Evolutionary conservation across 1,140 invertebrate species (phyloP).

Genomic region (Eufriesea mexicana): DNA sequence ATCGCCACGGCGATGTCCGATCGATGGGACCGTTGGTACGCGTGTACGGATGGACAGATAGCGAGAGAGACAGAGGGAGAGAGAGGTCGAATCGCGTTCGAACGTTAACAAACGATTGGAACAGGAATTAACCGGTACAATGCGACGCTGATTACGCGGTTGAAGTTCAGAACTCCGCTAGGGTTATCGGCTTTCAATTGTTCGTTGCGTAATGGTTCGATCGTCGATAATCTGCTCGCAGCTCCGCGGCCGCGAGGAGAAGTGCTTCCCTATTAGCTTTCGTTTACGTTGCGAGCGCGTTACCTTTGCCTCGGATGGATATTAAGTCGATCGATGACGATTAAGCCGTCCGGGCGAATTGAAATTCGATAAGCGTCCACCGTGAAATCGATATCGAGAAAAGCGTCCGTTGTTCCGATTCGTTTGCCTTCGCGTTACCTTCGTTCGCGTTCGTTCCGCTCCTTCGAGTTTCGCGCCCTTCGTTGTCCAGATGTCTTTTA

Average conservation of each 20-base stretch:
- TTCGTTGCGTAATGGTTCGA: slow-evolving; percentile 53
- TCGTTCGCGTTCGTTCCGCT: not conserved
- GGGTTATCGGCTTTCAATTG: slow-evolving; percentile 36
- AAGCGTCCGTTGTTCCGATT: not conserved
- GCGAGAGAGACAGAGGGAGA: not conserved
- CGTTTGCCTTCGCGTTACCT: not conserved
- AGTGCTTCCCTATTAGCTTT: slow-evolving; percentile 58
- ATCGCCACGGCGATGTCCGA: not conserved
- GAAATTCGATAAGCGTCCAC: slow-evolving; percentile 52
- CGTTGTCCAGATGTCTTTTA: no score
- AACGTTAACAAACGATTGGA: not conserved
- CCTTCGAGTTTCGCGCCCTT: no score
- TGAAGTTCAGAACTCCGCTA: slow-evolving; percentile 35
- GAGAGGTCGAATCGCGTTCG: not conserved
- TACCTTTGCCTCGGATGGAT: slow-evolving; percentile 34
- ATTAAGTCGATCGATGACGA: slow-evolving; percentile 49
- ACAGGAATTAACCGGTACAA: slow-evolving; percentile 7
- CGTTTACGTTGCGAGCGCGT: slow-evolving; percentile 49
- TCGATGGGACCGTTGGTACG: not conserved
- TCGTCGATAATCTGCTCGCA: slow-evolving; percentile 52
- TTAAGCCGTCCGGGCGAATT: slow-evolving; percentile 46
- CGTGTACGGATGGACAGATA: not conserved
- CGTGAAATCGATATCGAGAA: slow-evolving; percentile 21
- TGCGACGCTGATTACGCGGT: slow-evolving; percentile 31
- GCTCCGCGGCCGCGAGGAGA: slow-evolving; percentile 35